Evolutionary conservation across 2,113 vertebrate species (phyloP).

Genomic region (Gymnarchus niloticus): DNA sequence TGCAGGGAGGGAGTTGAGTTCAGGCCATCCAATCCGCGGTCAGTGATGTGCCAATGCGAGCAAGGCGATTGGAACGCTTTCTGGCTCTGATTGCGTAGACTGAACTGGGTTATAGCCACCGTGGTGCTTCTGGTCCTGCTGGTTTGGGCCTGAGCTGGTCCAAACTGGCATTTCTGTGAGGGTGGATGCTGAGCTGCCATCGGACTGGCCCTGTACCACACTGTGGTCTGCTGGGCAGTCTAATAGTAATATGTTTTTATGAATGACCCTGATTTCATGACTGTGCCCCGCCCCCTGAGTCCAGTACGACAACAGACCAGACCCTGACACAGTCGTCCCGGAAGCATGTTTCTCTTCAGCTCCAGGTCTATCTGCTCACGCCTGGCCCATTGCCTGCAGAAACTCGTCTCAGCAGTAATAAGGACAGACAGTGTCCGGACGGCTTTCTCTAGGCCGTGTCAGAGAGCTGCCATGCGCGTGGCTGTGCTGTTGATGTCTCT

Average conservation of each 20-base stretch:
- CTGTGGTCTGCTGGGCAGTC: background rate
- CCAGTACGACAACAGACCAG: background rate
- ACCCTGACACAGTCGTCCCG: background rate
- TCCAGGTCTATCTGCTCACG: background rate
- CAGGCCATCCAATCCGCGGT: background rate
- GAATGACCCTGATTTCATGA: slow-evolving; percentile 11
- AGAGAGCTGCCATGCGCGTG: background rate
- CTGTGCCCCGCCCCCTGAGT: background rate
- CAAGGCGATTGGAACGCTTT: background rate
- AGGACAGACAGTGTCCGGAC: background rate
- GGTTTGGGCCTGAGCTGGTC: background rate
- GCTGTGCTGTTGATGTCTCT: background rate
- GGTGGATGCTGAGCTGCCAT: background rate
- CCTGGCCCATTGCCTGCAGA: background rate
- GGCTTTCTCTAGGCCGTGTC: background rate
- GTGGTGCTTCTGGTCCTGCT: slow-evolving; percentile 9
- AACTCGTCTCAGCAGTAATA: background rate
- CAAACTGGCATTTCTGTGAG: background rate
- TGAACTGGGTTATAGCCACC: background rate
- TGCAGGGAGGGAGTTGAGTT: background rate
- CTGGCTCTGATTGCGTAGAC: background rate
- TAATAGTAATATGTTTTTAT: background rate
- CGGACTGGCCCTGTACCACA: background rate
- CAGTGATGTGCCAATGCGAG: background rate
- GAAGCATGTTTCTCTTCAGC: background rate